phyloP scores from a whole-genome alignment of 2,888 invertebrate genomes.

The Thymelicus sylvestris region DNA sequence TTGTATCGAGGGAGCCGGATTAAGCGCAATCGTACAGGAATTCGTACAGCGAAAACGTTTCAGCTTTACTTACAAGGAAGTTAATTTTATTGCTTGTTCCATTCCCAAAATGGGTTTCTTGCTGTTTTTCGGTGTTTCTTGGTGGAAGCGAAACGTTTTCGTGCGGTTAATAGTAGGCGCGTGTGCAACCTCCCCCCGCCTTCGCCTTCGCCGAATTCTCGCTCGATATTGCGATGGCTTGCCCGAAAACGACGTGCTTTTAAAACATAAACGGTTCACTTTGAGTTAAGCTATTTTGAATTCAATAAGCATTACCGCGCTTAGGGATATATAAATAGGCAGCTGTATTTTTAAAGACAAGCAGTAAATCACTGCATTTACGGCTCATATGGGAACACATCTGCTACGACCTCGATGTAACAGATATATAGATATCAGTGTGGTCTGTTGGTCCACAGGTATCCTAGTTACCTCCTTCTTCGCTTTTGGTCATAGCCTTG shows the following conservation, averaged over 20 bases:
- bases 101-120: conserved; percentile 4
- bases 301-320: neutral
- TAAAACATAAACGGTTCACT: neutral
- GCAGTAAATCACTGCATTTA: too few species aligned
- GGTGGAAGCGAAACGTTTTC: conserved; percentile 12
- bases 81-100: conserved; percentile 11
- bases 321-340: too few species aligned
- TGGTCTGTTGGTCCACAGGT: too few species aligned
- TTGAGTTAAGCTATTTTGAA: neutral
- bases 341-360: too few species aligned
- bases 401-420: too few species aligned
- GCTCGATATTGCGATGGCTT: conserved; percentile 10
- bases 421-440: too few species aligned
- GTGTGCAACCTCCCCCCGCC: conserved; percentile 26
- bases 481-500: too few species aligned
- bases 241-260: conserved; percentile 15
- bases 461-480: too few species aligned
- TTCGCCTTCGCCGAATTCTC: conserved; percentile 7
- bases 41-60: conserved; percentile 2
- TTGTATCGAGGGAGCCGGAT: neutral
- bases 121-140: conserved; percentile 3
- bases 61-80: conserved; percentile 4
- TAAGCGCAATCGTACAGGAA: neutral
- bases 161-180: conserved; percentile 32
- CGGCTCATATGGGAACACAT: too few species aligned